Evolutionary conservation across 2,888 invertebrate genomes (phyloP), one percentile per base, ranked within the genome.

Genomic region (Nomada ferruginata): DNA sequence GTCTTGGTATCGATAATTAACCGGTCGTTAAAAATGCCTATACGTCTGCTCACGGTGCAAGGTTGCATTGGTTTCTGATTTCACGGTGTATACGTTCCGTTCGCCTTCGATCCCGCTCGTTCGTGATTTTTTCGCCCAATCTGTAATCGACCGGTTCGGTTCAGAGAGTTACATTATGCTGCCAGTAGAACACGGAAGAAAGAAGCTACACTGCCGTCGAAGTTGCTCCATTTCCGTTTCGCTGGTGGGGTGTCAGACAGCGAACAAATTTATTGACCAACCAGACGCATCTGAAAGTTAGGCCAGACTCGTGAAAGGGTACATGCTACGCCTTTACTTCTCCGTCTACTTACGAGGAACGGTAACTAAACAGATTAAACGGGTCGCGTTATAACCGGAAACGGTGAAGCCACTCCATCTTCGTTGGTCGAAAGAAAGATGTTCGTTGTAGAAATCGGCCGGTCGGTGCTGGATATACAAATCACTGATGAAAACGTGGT

Each of bases 11-110:
- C 47, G 60, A 15, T 26, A 63, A 72, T 72, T 76, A 64, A 68
- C 47, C 66, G 20, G 75, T 18, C 23, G 53, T 74, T 74, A 66
- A 75, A 78, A 78, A 75, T 23, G 23, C 55, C 5, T 4, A 15
- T 13, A 36, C 36, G 9, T 36, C 44, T 29, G 52, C 44, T 65
- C 60, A 13, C 15, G 7, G 23, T 29, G 57, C 23, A 52, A 65
- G 59, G 65, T 74, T 65, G 44, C 36, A 36, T 18, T 18, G 29
- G 74, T 47, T 23, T 74, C 60, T n/a, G 60, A 29, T 77, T 66
- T 50, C 29, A 55, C 44, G 44, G 42, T 53, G 4, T n/a, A 23
- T 23, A 0, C 29, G 11, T 42, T 42, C n/a, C 47, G 23, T 20
- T 57, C 73, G 53, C 20, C 29, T 61, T 55, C 29, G 26, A 63